A percentile compares a stretch with the other conserved stretches of the same genome.
These are phyloP conservation scores for Enteromius paludinosus DNA, from an alignment of 2,797 vertebrate genomes.

Conservation along the genomic window DNA sequence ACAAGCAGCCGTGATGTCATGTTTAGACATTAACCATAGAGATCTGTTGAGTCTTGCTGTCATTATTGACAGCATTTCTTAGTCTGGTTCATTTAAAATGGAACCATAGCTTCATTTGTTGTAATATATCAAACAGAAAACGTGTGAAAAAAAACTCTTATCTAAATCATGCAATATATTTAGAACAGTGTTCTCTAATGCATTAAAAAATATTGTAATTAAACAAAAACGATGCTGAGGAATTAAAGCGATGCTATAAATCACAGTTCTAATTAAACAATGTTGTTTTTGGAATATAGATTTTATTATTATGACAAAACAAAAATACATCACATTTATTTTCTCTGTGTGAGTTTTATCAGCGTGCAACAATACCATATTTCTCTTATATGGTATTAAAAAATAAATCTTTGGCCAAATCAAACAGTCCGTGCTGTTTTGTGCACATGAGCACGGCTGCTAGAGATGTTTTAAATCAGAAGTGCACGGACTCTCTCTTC, in stretches of 20 bases:
- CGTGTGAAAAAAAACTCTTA: background rate
- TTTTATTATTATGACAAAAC: background rate
- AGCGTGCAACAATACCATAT: background rate
- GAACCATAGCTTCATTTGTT: background rate
- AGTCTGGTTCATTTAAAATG: background rate
- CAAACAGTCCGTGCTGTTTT: conserved; percentile 56
- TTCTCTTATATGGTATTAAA: too few species aligned
- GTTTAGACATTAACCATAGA: conserved; percentile 29
- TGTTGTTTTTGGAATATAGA: background rate
- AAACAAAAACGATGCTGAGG: background rate
- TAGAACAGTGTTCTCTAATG: background rate
- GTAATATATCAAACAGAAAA: background rate
- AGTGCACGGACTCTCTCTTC: conserved; percentile 51
- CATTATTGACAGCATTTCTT: conserved; percentile 3
- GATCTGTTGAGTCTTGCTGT: conserved; percentile 9
- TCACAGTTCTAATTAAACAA: background rate
- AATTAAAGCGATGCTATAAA: too few species aligned
- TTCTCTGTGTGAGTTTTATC: conserved; percentile 9
- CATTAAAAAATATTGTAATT: background rate
- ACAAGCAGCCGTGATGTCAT: conserved; percentile 55
- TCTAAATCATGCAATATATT: background rate
- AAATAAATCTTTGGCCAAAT: conserved; percentile 49
- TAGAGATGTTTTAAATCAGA: conserved; percentile 57
- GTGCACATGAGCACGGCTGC: conserved; percentile 25
- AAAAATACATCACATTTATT: conserved; percentile 5